Evolutionary conservation across 2,888 invertebrate species (phyloP), one percentile per base, ranked within the genome.

Genomic region (Oscheius sp.): DNA sequence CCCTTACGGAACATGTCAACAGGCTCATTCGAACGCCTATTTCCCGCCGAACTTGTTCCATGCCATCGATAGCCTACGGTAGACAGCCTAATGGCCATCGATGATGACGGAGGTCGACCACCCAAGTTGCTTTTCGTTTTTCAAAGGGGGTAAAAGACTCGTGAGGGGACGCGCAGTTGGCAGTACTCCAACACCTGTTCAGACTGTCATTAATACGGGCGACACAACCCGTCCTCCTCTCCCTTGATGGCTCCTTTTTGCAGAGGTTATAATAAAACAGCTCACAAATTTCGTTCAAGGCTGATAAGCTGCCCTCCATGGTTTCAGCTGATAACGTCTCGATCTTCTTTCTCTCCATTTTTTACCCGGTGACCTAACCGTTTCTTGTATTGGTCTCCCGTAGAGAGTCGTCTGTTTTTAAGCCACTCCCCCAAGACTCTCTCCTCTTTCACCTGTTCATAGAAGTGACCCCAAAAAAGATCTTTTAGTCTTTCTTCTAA

Each of bases 61-160:
- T 59, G 59, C 59, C 59, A 59, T 59, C 59, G 59, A 59, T 59
- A 59, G 59, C 59, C 59, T 59, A 59, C 59, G 41, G 59, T 59
- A 59, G 59, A 59, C 59, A 59, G 59, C 44, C 59, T 59, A 59
- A 59, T 59, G 59, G 59, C 44, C 41, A 26, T 56, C 33, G 28
- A 28, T 41, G 44, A 44, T 41, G 44, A 17, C 44, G 59, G 44
- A 54, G 54, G 51, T 32, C 32, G 59, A 14, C 33, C 56, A 56
- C 36, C 36, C 36, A 56, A 44, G 59, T 59, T 44, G 59, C 59
- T 24, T 50, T 50, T 12, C 36, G 12, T 17, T 17, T 2, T 22
- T 22, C 20, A 33, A 56, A 26, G 30, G 30, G 30, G 8, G 30
- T 28, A 33, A 54, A 54, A 54, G 30, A 50, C 50, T 3, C 4